Base-by-base conservation (phyloP, 2,888 invertebrate genomes). In the Machimus atricapillus region DNA sequence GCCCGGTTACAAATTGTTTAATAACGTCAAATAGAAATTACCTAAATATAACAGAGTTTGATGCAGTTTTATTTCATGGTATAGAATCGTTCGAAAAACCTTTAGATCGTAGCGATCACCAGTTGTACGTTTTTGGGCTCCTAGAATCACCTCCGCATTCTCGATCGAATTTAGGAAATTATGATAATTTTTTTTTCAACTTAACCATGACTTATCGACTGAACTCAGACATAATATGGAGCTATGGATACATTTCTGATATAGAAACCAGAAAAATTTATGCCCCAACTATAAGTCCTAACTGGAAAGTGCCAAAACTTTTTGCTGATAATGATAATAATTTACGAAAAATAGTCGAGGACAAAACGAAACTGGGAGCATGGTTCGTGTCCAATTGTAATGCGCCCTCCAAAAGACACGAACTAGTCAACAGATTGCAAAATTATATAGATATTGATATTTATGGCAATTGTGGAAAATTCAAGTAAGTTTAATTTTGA, bases 371-470 rank as follows among this genome's bases (percentile, higher is more conserved):
- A 92, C 93, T 92, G 92, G 94, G 91, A 86, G 93, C 93, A 5
- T 94, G 94, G 94, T 93, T 94, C 89, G 94, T 94, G 7, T 94
- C 94, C 40, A 93, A 94, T 89, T 94, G 94, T 89, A 19, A 90
- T 3, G 92, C 93, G 0, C 88, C 90, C 7, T 94, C 94, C 87
- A 90, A 91, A 19, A 91, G 94, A 19, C 92, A 93, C 87, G 79
- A 90, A 12, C 90, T 94, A 86, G 93, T 92, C 7, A 87, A 90
- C 85, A 94, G 93, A 87, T 91, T 96, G 74, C 92, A 93, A 78
- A 93, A 93, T 87, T 92, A 94, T 90, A 93, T 96, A n/a, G 89
- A 92, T 1, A 93, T 96, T 14, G 95, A 95, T 90, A 93, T 95
- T 27, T 95, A 93, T 90, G 96, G 95, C n/a, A 90, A 90, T 0